These are phyloP conservation scores for Ceratina australensis DNA, from an alignment of 1,140 invertebrate genomes.

Conservation along the genomic window DNA sequence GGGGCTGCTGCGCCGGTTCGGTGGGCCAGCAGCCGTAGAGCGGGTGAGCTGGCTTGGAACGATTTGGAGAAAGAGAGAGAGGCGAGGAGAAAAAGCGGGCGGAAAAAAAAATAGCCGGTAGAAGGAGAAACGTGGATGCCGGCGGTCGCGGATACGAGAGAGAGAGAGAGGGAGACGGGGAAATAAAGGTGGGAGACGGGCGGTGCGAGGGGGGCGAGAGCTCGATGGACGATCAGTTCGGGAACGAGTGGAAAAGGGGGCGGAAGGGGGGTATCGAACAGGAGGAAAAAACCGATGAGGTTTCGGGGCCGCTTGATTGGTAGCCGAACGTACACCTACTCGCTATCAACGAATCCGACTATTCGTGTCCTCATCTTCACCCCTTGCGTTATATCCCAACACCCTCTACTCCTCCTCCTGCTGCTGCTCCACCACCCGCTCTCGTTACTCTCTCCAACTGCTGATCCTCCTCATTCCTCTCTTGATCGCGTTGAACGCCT, in stretches of 20 bases:
- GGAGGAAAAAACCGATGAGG: slow-evolving; percentile 77
- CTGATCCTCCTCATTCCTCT: slow-evolving; percentile 30
- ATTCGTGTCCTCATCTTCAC: slow-evolving; percentile 64
- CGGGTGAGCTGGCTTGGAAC: slow-evolving; percentile 23
- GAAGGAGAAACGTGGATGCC: slow-evolving; percentile 31
- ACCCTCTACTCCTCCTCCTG: slow-evolving; percentile 39
- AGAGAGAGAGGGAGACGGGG: slow-evolving; percentile 44
- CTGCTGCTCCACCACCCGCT: slow-evolving; percentile 14
- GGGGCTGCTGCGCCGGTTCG: slow-evolving; percentile 49
- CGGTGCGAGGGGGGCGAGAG: slow-evolving; percentile 23
- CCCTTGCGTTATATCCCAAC: slow-evolving; percentile 59
- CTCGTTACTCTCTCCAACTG: slow-evolving; percentile 24
- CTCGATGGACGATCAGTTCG: slow-evolving; percentile 49
- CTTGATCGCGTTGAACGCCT: slow-evolving; percentile 42
- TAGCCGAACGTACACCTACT: slow-evolving; percentile 77
- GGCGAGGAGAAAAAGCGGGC: slow-evolving; percentile 2
- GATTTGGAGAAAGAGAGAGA: slow-evolving; percentile 24
- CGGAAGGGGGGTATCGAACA: slow-evolving; percentile 60
- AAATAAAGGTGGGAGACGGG: slow-evolving; percentile 19
- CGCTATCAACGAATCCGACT: slow-evolving; percentile 74
- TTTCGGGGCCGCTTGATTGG: slow-evolving; percentile 79
- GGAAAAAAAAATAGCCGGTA: slow-evolving; percentile 22
- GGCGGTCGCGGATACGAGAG: slow-evolving; percentile 18
- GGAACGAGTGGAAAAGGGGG: slow-evolving; percentile 50
- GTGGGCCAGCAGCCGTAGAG: slow-evolving; percentile 47